These are phyloP conservation scores for Mactromeris polynyma DNA, from an alignment of 2,888 invertebrate species.

Conservation along the genomic window DNA sequence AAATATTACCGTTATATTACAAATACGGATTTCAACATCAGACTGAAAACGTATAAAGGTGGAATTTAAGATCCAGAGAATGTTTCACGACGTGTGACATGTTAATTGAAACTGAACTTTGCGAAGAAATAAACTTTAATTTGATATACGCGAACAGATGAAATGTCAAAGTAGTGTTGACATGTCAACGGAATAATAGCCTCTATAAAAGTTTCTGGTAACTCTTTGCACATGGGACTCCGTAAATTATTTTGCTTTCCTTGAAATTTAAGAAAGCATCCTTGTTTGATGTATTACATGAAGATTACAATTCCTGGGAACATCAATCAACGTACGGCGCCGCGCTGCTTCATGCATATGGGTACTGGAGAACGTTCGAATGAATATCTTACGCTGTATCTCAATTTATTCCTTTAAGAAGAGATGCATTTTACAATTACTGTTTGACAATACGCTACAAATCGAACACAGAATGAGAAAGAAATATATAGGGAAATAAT, in stretches of 20 bases:
- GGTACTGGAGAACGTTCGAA: slow-evolving; percentile 25
- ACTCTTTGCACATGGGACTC: slow-evolving; percentile 40
- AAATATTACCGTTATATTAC: not conserved
- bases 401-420: slow-evolving; percentile 10
- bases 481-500: slow-evolving; percentile 22
- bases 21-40: not conserved
- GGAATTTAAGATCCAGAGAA: slow-evolving; percentile 13
- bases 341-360: slow-evolving; percentile 20
- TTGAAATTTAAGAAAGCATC: slow-evolving; percentile 43
- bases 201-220: slow-evolving; percentile 39
- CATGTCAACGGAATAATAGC: slow-evolving; percentile 45
- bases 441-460: slow-evolving; percentile 17
- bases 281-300: slow-evolving; percentile 32
- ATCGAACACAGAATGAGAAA: not conserved
- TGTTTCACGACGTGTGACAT: slow-evolving; percentile 34
- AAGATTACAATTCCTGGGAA: slow-evolving; percentile 23
- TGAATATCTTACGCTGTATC: not conserved
- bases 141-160: slow-evolving; percentile 58
- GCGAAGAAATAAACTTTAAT: slow-evolving; percentile 64
- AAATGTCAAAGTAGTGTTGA: slow-evolving; percentile 57
- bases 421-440: slow-evolving; percentile 23
- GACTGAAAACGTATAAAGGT: not conserved
- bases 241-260: slow-evolving; percentile 40
- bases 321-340: slow-evolving; percentile 27
- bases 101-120: slow-evolving; percentile 54